Percentiles rank a stretch among this genome's conserved stretches.
Evolutionary conservation across 1,140 invertebrate species (phyloP).

Genomic region (Musca vetustissima): DNA sequence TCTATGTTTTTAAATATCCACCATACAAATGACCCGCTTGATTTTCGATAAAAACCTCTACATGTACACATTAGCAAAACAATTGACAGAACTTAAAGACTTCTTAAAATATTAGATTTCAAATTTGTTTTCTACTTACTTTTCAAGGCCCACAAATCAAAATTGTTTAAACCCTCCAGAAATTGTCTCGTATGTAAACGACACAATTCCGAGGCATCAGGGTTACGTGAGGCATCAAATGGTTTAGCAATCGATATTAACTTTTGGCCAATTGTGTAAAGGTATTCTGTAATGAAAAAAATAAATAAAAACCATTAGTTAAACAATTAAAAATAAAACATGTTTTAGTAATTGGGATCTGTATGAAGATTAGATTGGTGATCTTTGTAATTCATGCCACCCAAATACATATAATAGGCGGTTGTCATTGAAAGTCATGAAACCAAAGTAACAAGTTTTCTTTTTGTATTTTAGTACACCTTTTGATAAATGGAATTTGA

Average conservation of each 20-base stretch:
- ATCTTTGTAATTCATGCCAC: too few relatives aligned
- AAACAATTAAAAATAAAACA: background rate
- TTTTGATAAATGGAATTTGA: too few relatives aligned
- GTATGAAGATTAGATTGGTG: background rate
- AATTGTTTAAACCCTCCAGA: constrained; percentile 46
- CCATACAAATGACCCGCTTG: too few relatives aligned
- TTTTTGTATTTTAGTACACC: too few relatives aligned
- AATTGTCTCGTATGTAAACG: constrained; percentile 44
- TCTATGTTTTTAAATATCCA: too few relatives aligned
- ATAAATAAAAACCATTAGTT: constrained; percentile 1
- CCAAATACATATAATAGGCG: too few relatives aligned
- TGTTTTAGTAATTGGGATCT: background rate
- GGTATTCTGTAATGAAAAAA: constrained; percentile 38
- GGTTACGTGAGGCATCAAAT: constrained; percentile 46
- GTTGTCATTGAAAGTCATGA: too few relatives aligned
- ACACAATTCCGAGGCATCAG: constrained; percentile 41
- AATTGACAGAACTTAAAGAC: too few relatives aligned
- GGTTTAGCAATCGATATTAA: constrained; percentile 44
- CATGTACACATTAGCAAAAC: too few relatives aligned
- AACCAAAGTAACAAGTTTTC: too few relatives aligned
- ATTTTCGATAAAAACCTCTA: too few relatives aligned
- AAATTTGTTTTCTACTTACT: constrained; percentile 40
- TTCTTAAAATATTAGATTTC: too few relatives aligned
- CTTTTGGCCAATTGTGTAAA: constrained; percentile 44
- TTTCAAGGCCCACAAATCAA: constrained; percentile 53